Base-by-base conservation (phyloP, 2,888 invertebrate genomes). In the Amphipoea lucens region DNA sequence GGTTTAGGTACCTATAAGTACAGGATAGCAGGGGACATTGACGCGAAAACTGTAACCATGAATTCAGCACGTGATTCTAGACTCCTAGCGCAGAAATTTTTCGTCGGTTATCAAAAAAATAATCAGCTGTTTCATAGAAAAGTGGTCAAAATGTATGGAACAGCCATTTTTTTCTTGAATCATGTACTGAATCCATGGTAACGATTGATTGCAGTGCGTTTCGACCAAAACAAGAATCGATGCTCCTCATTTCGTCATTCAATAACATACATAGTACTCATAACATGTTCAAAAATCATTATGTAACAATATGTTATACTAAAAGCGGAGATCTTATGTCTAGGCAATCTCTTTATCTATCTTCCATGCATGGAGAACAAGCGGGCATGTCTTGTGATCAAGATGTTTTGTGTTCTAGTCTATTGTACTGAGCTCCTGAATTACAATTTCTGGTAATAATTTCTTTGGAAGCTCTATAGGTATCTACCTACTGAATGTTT, bases 401-500 rank as follows among this genome's bases (percentile, higher is more conserved):
- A 20, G 20, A 29, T 23, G 36, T 54, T 42, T 42, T 7, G 20
- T 62, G 20, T 60, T n/a, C 11, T 65, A 17, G 42, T 45, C 4
- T 60, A 14, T 45, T 14, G 2, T 11, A 12, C 17, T 23, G 4
- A 76, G 20, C 36, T 62, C 51, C 4, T 70, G 9, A 9, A 1
- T 70, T 51, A 23, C 2, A 42, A 45, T 17, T 20, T 20, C 23
- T 57, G 23, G 17, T 4, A 2, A 29, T 75, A 42, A 3, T 65
- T 76, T 60, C 74, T 40, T 65, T 5, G 7, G 4, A 45, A 67
- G 11, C 17, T 42, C 40, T 29, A 29, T 29, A 29, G 29, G 29
- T 29, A 29, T 67, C 0, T 14, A n/a, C 23, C n/a, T 66, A 14
- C 9, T 80, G 29, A 60, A 69, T 73, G 60, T 84, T 76, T 36